phyloP scores from a whole-genome alignment of 1,140 invertebrate genomes.

The Leptinotarsa lineolata region DNA sequence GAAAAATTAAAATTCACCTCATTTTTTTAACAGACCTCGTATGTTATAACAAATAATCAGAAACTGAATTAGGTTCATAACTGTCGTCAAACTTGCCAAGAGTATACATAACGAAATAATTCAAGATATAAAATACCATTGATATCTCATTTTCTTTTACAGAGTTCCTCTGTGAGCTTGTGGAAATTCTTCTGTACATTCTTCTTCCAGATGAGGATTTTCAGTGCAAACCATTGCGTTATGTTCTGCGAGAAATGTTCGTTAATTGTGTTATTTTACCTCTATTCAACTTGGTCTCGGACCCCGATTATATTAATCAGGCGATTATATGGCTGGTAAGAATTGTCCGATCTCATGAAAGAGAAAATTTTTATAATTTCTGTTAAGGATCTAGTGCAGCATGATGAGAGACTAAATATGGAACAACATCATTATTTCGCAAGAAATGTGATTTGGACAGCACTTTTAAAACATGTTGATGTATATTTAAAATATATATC shows the following conservation, averaged over 20 bases:
- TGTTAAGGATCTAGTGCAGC: background rate
- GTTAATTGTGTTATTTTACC: slow-evolving; percentile 80
- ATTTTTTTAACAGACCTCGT: too few relatives aligned
- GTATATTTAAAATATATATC: too few relatives aligned
- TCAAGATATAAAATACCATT: background rate
- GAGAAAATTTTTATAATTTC: background rate
- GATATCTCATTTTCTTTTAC: slow-evolving; percentile 50
- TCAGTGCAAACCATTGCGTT: slow-evolving; percentile 77
- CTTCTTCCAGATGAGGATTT: slow-evolving; percentile 84
- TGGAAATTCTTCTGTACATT: slow-evolving; percentile 83
- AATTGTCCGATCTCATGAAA: background rate
- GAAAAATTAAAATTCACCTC: too few relatives aligned
- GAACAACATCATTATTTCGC: too few relatives aligned
- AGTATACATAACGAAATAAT: too few relatives aligned
- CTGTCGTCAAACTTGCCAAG: too few relatives aligned
- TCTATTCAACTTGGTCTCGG: slow-evolving; percentile 79
- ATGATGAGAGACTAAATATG: background rate
- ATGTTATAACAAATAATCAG: too few relatives aligned
- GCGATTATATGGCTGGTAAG: slow-evolving; percentile 87
- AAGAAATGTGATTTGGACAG: too few relatives aligned
- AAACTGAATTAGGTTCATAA: too few relatives aligned
- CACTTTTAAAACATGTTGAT: too few relatives aligned
- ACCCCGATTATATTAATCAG: slow-evolving; percentile 95
- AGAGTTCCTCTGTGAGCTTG: slow-evolving; percentile 84
- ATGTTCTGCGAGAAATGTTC: slow-evolving; percentile 80